These are phyloP conservation scores for Camponotus vicinus DNA, from an alignment of 1,140 invertebrate genomes.

Conservation along the genomic window DNA sequence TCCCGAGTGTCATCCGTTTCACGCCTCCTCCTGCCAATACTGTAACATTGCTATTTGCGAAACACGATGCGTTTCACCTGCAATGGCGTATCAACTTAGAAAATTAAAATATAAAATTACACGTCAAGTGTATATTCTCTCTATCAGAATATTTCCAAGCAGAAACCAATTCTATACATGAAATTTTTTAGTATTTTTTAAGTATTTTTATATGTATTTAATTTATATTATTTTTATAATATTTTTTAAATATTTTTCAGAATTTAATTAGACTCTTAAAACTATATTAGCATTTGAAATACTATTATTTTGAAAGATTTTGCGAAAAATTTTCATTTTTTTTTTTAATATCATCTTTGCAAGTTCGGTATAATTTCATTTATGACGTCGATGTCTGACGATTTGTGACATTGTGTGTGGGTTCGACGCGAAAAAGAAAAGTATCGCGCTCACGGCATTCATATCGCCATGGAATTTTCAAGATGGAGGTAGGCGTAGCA, in stretches of 20 bases:
- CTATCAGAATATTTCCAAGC: not conserved
- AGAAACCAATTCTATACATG: not conserved
- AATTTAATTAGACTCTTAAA: not conserved
- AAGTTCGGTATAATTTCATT: not conserved
- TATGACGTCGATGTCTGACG: not conserved
- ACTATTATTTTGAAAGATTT: not conserved
- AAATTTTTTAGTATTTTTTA: not conserved
- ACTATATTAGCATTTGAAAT: not conserved
- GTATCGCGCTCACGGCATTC: slow-evolving; percentile 18
- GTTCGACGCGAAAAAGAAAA: slow-evolving; percentile 20
- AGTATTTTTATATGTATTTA: not conserved
- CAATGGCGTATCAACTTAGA: not conserved
- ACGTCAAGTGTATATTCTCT: not conserved
- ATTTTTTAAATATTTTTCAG: not conserved
- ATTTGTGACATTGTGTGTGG: not conserved
- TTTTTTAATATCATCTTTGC: not conserved
- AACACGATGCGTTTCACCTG: not conserved
- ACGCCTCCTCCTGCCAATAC: slow-evolving; percentile 1
- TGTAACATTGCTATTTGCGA: not conserved
- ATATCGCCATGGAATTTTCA: slow-evolving; percentile 46
- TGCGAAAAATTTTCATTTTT: not conserved
- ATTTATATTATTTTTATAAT: no score
- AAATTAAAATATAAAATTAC: not conserved
- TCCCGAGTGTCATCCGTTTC: slow-evolving; percentile 4
- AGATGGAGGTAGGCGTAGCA: slow-evolving; percentile 38